Conservation (phyloP, 2,888 invertebrate species). For the Agrochola circellaris region DNA sequence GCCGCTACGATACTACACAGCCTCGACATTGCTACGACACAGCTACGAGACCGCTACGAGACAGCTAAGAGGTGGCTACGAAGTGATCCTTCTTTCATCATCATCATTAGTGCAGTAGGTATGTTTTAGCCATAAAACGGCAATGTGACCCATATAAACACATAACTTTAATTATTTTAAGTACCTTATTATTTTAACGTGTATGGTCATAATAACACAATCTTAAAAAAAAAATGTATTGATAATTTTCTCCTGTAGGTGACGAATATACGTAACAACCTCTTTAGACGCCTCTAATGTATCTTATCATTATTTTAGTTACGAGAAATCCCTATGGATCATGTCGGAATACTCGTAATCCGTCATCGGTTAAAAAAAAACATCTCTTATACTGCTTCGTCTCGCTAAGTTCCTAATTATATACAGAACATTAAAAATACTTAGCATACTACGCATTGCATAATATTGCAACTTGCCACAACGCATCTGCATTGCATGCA, state of each 20-base stretch:
- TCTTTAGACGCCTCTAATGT: background rate
- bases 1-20: too few species aligned
- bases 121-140: background rate
- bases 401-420: background rate
- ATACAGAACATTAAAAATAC: background rate
- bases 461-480: background rate
- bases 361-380: background rate
- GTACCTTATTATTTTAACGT: too few species aligned
- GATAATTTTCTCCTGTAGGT: background rate
- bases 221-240: too few species aligned
- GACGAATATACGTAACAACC: background rate
- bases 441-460: background rate
- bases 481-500: slow-evolving; percentile 13
- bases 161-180: too few species aligned
- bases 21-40: background rate
- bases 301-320: too few species aligned
- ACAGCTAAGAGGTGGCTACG: background rate
- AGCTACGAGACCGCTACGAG: background rate
- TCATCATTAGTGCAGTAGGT: background rate
- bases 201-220: too few species aligned
- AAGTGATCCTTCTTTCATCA: background rate
- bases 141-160: background rate
- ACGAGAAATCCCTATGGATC: background rate
- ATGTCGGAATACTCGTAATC: background rate
- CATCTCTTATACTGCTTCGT: too few species aligned